These are phyloP conservation scores for Diadegma fenestrale DNA, from an alignment of 2,888 invertebrate species.

Conservation along the genomic window DNA sequence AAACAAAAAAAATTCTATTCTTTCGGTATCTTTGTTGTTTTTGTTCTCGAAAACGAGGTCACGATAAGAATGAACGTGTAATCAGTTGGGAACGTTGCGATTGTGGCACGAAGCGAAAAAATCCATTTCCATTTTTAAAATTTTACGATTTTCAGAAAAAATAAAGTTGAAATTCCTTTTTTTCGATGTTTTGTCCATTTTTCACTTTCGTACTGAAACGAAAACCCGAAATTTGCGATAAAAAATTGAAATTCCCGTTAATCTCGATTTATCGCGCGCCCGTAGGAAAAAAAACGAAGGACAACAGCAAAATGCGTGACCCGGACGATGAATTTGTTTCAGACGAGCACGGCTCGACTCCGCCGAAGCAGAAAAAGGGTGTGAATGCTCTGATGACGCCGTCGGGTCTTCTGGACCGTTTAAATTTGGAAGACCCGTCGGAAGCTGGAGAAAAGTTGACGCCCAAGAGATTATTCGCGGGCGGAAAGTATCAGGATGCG, in stretches of 20 bases:
- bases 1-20: too few relatives aligned
- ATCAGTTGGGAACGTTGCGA: background rate
- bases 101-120: background rate
- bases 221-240: too few relatives aligned
- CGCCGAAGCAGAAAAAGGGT: constrained; percentile 74
- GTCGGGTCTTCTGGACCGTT: constrained; percentile 75
- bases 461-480: constrained; percentile 77
- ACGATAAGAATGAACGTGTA: background rate
- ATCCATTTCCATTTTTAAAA: background rate
- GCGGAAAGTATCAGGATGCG: constrained; percentile 81
- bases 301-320: background rate
- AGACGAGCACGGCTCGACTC: constrained; percentile 73
- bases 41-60: background rate
- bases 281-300: background rate
- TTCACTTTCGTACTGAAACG: too few relatives aligned
- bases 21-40: background rate
- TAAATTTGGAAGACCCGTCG: constrained; percentile 73
- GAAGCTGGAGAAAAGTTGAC: constrained; percentile 68
- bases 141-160: too few relatives aligned
- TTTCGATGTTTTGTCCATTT: too few relatives aligned
- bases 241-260: too few relatives aligned
- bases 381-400: constrained; percentile 74
- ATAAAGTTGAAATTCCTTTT: too few relatives aligned
- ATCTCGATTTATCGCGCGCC: too few relatives aligned
- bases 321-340: constrained; percentile 18